These are phyloP conservation scores for Psilopogon haemacephalus DNA, from an alignment of 2,113 vertebrate genomes.

Conservation along the genomic window DNA sequence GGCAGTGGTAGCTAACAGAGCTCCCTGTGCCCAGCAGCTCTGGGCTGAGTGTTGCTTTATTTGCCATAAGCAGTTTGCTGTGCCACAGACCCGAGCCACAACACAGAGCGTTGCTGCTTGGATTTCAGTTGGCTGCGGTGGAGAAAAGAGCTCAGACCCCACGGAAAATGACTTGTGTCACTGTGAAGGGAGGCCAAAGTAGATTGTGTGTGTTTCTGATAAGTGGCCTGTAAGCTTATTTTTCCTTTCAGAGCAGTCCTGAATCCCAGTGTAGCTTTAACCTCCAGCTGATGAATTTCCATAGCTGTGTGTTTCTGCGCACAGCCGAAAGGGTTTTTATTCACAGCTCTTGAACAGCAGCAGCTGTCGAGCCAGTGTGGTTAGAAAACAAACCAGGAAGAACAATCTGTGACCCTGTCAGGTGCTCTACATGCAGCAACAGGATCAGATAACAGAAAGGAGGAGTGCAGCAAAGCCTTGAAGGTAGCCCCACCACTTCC, in stretches of 20 bases:
- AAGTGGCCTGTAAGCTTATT: neutral
- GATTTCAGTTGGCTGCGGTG: constrained; percentile 5
- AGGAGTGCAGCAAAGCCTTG: constrained; percentile 45
- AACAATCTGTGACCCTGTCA: constrained; percentile 42
- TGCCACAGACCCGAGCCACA: neutral
- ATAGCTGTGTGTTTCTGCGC: neutral
- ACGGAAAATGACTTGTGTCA: constrained; percentile 6
- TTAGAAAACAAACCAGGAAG: constrained; percentile 63
- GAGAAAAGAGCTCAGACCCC: constrained; percentile 21
- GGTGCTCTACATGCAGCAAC: constrained; percentile 63
- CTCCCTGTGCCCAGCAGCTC: neutral
- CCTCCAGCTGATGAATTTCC: neutral
- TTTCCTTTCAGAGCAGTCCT: neutral
- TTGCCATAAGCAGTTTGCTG: neutral
- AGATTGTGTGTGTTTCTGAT: neutral
- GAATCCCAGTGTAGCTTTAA: neutral
- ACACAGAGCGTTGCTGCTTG: neutral
- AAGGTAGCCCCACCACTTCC: constrained; percentile 72
- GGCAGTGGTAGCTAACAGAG: neutral
- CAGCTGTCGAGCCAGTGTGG: constrained; percentile 48
- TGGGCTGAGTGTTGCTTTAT: neutral
- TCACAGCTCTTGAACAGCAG: neutral
- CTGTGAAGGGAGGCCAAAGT: neutral
- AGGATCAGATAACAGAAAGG: constrained; percentile 74
- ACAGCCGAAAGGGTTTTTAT: neutral